Base-by-base conservation (phyloP, 2,888 invertebrate species). In the Leistus spinibarbis region DNA sequence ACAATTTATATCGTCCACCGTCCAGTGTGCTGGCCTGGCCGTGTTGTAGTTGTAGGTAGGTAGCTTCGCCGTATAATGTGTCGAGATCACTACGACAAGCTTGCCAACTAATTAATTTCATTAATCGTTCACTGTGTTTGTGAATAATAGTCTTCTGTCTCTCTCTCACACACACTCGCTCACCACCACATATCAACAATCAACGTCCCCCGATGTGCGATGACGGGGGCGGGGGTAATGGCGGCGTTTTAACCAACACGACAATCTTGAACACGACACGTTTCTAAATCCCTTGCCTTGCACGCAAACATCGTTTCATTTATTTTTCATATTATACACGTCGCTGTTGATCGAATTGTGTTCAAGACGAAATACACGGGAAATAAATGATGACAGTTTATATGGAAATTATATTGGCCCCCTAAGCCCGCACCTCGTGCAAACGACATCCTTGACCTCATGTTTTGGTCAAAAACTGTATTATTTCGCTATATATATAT, bases 101-200 rank as follows among this genome's bases (percentile, higher is more conserved):
- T 73, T 53, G 62, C 53, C 54, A 73, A 67, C 73, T 73, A 73
- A 73, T 73, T 73, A 73, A 73, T 73, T 73, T 73, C 73, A 73
- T 73, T 73, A 73, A 73, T 73, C 67, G 73, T 72, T 72, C 24
- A 65, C n/a, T 24, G 65, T 54, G 54, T 57, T 16, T 54, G 27
- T 66, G 72, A 54, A 54, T 54, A 54, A 54, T n/a, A n/a, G n/a
- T n/a, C 3, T 40, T 4, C 40, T 40, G 10, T 7, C 5, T 40
- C 40, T 5, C 13, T 40, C 4, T 40, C 40, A 7, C 40, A 40
- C 40, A 7, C 27, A 27, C 27, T 27, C 5, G 9, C 60, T 20
- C 19, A 22, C n/a, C 20, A 20, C 57, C 57, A 57, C n/a, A 16
- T 22, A 60, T 60, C 60, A 60, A 22, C 60, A 60, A 60, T 60